Evolutionary conservation across 2,113 vertebrate species (phyloP).

Genomic region (Rhinopithecus roxellana): DNA sequence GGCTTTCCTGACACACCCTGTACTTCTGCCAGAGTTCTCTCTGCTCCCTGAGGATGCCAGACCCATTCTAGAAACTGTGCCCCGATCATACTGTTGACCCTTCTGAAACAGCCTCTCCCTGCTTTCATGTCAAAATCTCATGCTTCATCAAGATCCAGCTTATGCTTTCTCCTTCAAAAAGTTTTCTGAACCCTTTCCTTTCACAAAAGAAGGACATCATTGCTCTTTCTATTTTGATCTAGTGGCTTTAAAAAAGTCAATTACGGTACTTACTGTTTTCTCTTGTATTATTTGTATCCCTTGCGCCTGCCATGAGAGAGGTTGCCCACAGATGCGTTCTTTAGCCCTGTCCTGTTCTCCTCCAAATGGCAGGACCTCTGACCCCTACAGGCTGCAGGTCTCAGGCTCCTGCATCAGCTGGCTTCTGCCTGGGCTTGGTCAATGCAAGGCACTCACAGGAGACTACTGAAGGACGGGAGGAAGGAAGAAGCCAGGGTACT

Average conservation of each 20-base stretch:
- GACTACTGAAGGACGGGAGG: background rate
- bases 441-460: background rate
- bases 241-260: background rate
- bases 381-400: background rate
- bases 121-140: background rate
- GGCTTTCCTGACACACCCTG: background rate
- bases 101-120: background rate
- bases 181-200: background rate
- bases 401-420: background rate
- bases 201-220: background rate
- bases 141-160: background rate
- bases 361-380: fast-evolving
- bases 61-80: background rate
- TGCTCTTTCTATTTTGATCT: background rate
- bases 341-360: background rate
- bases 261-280: background rate
- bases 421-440: background rate
- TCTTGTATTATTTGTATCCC: background rate
- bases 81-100: too few relatives aligned
- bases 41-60: background rate
- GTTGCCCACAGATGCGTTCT: background rate
- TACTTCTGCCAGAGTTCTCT: background rate
- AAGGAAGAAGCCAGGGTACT: background rate
- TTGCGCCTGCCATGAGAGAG: background rate
- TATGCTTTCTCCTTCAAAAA: background rate